A percentile compares a stretch with the other conserved stretches of the same genome.
These are phyloP conservation scores for Laticauda laticaudata DNA, from an alignment of 2,113 vertebrate species.

Conservation along the genomic window DNA sequence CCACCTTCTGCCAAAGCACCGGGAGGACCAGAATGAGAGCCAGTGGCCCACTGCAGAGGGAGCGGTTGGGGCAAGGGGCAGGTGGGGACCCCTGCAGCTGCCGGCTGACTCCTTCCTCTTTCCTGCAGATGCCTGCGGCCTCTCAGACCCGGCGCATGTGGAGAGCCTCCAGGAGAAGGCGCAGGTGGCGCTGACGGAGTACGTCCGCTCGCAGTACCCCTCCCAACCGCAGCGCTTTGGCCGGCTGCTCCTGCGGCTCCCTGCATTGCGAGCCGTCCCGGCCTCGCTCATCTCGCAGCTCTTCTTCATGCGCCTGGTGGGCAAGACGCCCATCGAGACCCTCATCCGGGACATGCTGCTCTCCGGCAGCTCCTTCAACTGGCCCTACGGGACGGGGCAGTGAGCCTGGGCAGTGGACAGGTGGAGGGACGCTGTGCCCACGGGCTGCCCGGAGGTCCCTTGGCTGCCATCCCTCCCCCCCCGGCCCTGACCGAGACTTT, in stretches of 20 bases:
- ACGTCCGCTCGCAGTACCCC: conserved; percentile 87
- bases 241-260: conserved; percentile 87
- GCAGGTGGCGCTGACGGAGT: conserved; percentile 92
- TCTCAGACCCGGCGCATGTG: conserved; percentile 88
- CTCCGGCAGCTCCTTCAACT: conserved; percentile 92
- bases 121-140: conserved; percentile 85
- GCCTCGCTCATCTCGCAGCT: conserved; percentile 94
- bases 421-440: background rate
- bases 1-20: background rate
- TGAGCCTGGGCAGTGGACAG: conserved; percentile 48
- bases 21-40: background rate
- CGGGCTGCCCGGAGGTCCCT: background rate
- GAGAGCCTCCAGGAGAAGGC: conserved; percentile 95
- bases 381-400: conserved; percentile 88
- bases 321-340: conserved; percentile 94
- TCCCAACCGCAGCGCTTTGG: conserved; percentile 91
- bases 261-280: conserved; percentile 86
- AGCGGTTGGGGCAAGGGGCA: background rate
- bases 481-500: too few species aligned
- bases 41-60: background rate
- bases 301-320: conserved; percentile 95
- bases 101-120: too few species aligned
- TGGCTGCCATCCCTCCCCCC: background rate
- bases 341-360: conserved; percentile 97
- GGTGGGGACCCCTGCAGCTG: background rate